Evolutionary conservation across 2,888 invertebrate genomes (phyloP), one percentile per base, ranked within the genome.

Genomic region (Aporophyla lueneburgensis): DNA sequence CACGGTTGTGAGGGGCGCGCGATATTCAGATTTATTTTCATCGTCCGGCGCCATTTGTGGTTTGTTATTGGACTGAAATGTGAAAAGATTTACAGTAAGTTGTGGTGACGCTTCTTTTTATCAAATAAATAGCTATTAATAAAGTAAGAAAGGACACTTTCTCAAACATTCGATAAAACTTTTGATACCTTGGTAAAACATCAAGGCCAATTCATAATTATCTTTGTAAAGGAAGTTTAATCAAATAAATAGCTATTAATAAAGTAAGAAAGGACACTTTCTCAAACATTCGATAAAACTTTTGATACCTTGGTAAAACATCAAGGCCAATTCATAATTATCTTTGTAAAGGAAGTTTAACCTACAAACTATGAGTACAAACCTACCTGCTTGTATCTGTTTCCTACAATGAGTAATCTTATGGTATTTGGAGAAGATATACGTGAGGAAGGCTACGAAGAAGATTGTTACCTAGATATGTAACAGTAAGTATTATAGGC

Each of bases 1-100:
- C n/a, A 98, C 97, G 84, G 97, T 98, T 56, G 98, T 98, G 27
- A 98, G 94, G 16, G 97, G 97, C 40, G 97, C 92, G n/a, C 93
- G 93, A 62, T 95, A 91, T 77, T 96, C 96, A 2, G 93, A 86
- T 76, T 93, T 94, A 71, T 92, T 91, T 49, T 95, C 95, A 6
- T 95, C 95, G 56, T 94, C 94, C 3, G 94, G 92, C 74, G 94
- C 93, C 96, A 96, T 96, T 87, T 76, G 88, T 70, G 86, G 84
- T 56, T 88, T 80, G 68, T 89, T 89, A 72, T 77, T 91, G 43
- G 87, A 83, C 95, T 95, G 91, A 62, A 94, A 94, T 21, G 63
- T 71, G 51, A 9, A 49, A 68, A n/a, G 12, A 27, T 62, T 14
- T 2, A 21, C 21, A 33, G 14, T 72, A 27, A 59, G 33, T 33